These are phyloP conservation scores for Limenitis camilla DNA, from an alignment of 2,888 invertebrate species.

Conservation along the genomic window DNA sequence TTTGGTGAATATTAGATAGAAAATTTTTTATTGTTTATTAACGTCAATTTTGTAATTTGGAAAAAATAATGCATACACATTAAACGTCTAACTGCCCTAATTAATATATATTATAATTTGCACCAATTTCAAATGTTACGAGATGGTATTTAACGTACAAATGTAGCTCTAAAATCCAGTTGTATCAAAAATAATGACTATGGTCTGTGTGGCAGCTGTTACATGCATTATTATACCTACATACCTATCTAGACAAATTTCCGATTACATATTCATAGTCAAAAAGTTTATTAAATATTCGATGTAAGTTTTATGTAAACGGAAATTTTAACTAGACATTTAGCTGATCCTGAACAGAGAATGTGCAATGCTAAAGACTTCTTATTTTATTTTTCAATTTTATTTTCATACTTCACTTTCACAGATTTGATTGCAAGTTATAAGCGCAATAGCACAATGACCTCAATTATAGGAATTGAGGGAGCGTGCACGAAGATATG, in stretches of 20 bases:
- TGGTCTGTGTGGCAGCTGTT: constrained; percentile 69
- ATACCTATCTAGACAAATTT: constrained; percentile 52
- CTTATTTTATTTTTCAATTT: constrained; percentile 63
- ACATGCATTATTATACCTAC: constrained; percentile 62
- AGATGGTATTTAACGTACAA: constrained; percentile 22
- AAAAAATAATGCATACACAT: background rate
- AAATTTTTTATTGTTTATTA: too few species aligned
- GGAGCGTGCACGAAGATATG: constrained; percentile 44
- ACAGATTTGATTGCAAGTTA: constrained; percentile 45
- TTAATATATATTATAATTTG: constrained; percentile 38
- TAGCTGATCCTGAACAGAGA: constrained; percentile 69
- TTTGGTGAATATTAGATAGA: too few species aligned
- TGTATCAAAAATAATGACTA: constrained; percentile 43
- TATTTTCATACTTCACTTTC: constrained; percentile 66
- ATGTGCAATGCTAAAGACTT: constrained; percentile 72
- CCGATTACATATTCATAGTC: constrained; percentile 39
- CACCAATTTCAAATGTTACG: constrained; percentile 60
- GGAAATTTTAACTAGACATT: constrained; percentile 54
- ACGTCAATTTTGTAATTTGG: constrained; percentile 1
- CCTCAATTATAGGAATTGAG: constrained; percentile 46
- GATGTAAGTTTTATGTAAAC: constrained; percentile 35
- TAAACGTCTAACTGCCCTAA: background rate
- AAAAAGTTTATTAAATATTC: background rate
- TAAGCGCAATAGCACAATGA: constrained; percentile 49
- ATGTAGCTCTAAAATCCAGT: constrained; percentile 25